Evolutionary conservation across 1,140 invertebrate species (phyloP), one percentile per base, ranked within the genome.

Genomic region (Radopholus similis): DNA sequence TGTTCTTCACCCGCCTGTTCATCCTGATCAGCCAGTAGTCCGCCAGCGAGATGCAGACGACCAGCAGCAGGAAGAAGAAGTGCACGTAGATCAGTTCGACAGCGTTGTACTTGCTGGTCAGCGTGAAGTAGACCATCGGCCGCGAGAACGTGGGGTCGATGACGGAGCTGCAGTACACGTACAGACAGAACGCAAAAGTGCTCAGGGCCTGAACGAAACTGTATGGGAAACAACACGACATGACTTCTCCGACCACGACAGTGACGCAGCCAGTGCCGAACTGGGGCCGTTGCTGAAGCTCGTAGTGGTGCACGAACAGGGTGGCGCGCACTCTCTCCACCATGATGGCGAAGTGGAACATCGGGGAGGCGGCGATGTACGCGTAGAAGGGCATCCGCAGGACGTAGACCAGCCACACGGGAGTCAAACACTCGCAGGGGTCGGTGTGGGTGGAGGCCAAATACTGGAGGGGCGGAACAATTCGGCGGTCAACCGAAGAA

Each of bases 281-380:
- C 28, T 34, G 13, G 42, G 40, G 15, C 59, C 59, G 30, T 35
- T 32, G 1, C 49, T 62, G n/a, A n/a, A n/a, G n/a, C 18, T 62
- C 59, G 49, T 62, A 62, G 47, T n/a, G 40, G 30, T 28, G 42
- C 9, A 62, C 59, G n/a, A 40, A 49, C 40, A 62, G n/a, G 5
- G 59, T 62, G 49, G 59, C 59, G 2, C 42, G 49, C 11, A 62
- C 38, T 1, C 59, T 15, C 47, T 62, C 59, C 21, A 62, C 34
- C 59, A 62, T 62, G 35, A 62, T 62, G 49, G 59, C 59, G 18
- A 62, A 62, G 11, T 62, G 59, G 32, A 62, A 42, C 32, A 62
- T 21, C 6, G 59, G 59, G 21, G 59, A 62, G 8, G 37, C 59
- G 32, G 21, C 21, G 49, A 62, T 28, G 40, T 62, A 62, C 28